Percentiles rank a stretch among this genome's conserved stretches.
phyloP scores from a whole-genome alignment of 1,140 invertebrate genomes.

The Luehdorfia chinensis region DNA sequence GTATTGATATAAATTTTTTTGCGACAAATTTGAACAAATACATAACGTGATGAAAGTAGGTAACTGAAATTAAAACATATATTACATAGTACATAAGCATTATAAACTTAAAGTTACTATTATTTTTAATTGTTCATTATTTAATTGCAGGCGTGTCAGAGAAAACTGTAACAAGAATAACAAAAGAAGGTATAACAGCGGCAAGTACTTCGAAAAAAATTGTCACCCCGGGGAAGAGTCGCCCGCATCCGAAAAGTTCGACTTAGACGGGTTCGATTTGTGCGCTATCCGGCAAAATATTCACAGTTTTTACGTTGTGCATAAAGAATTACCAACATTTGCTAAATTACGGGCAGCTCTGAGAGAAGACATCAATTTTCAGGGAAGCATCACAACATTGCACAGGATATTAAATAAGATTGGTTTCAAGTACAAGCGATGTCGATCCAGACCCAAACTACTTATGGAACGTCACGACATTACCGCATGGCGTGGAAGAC shows the following conservation, averaged over 20 bases:
- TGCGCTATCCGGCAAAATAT: conserved; percentile 26
- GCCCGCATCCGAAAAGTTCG: conserved; percentile 18
- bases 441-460: conserved; percentile 25
- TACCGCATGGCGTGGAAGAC: conserved; percentile 20
- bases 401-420: too few species aligned
- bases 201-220: too few species aligned
- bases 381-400: too few species aligned
- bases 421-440: conserved; percentile 24
- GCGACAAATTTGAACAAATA: conserved; percentile 7
- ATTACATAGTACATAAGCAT: too few species aligned
- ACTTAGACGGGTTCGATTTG: conserved; percentile 25
- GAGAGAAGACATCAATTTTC: too few species aligned
- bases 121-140: conserved; percentile 8
- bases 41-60: conserved; percentile 13
- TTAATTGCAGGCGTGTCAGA: too few species aligned
- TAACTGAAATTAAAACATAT: conserved; percentile 6
- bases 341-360: too few species aligned
- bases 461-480: too few species aligned
- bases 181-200: conserved; percentile 26
- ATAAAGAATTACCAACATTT: too few species aligned
- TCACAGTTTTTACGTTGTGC: too few species aligned
- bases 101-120: conserved; percentile 18
- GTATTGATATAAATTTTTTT: too few species aligned
- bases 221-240: conserved; percentile 23
- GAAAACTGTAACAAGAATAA: conserved; percentile 27